A percentile compares a stretch with the other conserved stretches of the same genome.
Evolutionary conservation across 2,888 invertebrate species (phyloP).

Genomic region (Sphinx pinastri): DNA sequence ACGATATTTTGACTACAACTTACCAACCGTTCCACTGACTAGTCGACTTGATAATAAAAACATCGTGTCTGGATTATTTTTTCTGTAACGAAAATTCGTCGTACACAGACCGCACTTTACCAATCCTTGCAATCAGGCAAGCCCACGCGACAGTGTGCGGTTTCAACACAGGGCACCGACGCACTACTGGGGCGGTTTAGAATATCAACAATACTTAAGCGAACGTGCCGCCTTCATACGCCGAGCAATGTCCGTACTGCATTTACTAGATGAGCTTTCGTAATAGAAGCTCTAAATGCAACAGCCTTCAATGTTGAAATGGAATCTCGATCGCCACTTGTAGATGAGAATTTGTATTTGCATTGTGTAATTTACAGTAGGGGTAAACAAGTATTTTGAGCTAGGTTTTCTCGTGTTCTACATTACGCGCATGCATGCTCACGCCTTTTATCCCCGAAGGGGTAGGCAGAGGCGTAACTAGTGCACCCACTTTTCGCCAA

Average conservation of each 20-base stretch:
- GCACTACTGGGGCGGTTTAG: slow-evolving; percentile 68
- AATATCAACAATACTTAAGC: slow-evolving; percentile 78
- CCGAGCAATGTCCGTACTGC: slow-evolving; percentile 59
- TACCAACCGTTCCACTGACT: too few species aligned
- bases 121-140: slow-evolving; percentile 70
- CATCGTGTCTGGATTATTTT: too few species aligned
- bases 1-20: too few species aligned
- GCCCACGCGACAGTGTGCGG: slow-evolving; percentile 72
- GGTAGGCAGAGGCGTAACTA: too few species aligned
- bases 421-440: too few species aligned
- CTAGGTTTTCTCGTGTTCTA: slow-evolving; percentile 1
- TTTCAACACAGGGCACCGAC: slow-evolving; percentile 61
- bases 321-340: slow-evolving; percentile 59
- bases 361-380: not conserved
- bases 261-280: slow-evolving; percentile 76
- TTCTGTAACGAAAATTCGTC: slow-evolving; percentile 42
- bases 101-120: slow-evolving; percentile 48
- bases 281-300: slow-evolving; percentile 64
- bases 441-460: too few species aligned
- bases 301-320: slow-evolving; percentile 53
- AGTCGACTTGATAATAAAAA: too few species aligned
- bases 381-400: slow-evolving; percentile 26
- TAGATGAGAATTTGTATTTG: slow-evolving; percentile 40
- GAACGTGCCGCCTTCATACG: slow-evolving; percentile 57
- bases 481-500: too few species aligned